A percentile compares a stretch with the other conserved stretches of the same genome.
These are phyloP conservation scores for Ctenoplectra terminalis DNA, from an alignment of 1,140 invertebrate species.

Conservation along the genomic window DNA sequence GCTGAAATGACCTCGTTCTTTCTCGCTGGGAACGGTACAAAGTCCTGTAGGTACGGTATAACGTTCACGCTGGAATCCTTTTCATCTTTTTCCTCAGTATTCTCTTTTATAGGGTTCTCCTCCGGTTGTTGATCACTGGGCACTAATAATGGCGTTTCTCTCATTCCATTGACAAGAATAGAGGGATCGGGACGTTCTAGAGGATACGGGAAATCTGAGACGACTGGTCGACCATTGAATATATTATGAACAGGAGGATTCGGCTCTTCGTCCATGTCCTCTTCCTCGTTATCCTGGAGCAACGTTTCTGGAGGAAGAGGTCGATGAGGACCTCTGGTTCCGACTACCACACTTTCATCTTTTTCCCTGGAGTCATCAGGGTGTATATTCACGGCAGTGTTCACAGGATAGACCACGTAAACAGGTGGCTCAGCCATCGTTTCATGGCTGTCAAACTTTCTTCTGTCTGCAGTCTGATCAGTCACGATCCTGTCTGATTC, in stretches of 20 bases:
- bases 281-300: constrained; percentile 69
- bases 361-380: constrained; percentile 80
- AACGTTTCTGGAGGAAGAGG: constrained; percentile 84
- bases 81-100: constrained; percentile 41
- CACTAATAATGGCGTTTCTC: constrained; percentile 78
- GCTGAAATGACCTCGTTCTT: constrained; percentile 77
- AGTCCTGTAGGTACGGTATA: constrained; percentile 84
- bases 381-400: constrained; percentile 80
- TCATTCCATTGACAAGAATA: constrained; percentile 66
- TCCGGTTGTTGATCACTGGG: constrained; percentile 74
- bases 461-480: constrained; percentile 48
- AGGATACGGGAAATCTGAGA: constrained; percentile 85
- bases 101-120: constrained; percentile 3
- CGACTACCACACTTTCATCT: constrained; percentile 84
- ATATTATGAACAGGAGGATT: constrained; percentile 13
- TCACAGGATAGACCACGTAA: constrained; percentile 87
- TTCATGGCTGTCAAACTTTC: constrained; percentile 60
- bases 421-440: constrained; percentile 81
- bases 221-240: constrained; percentile 67
- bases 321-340: constrained; percentile 83
- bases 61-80: constrained; percentile 76
- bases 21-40: constrained; percentile 81
- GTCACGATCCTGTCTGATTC: constrained; percentile 15
- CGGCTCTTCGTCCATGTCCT: constrained; percentile 38
- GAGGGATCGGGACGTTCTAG: constrained; percentile 83